These are phyloP conservation scores for Todus mexicanus DNA, from an alignment of 2,797 vertebrate species.

Conservation along the genomic window DNA sequence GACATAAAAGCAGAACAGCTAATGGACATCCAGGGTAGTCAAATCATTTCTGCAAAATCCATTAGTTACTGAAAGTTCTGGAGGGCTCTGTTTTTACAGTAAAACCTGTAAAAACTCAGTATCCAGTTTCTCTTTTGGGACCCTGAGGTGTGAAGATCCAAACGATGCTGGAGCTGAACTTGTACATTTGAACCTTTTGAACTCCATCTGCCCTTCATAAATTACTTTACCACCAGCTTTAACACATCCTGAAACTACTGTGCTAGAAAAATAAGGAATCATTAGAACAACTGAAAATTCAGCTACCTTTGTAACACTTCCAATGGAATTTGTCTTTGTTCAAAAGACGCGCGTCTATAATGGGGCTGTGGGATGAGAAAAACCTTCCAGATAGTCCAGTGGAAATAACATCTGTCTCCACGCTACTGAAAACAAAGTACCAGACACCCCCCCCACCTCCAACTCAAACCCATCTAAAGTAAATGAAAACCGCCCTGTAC, in stretches of 20 bases:
- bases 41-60: constrained; percentile 85
- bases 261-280: neutral
- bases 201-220: constrained; percentile 68
- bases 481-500: neutral
- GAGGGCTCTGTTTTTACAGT: constrained; percentile 76
- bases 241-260: constrained; percentile 47
- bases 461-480: neutral
- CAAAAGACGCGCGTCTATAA: neutral
- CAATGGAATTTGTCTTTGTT: constrained; percentile 51
- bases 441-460: neutral
- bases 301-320: constrained; percentile 55
- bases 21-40: constrained; percentile 77
- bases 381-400: constrained; percentile 10
- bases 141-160: constrained; percentile 76
- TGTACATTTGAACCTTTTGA: constrained; percentile 76
- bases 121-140: constrained; percentile 79
- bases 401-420: constrained; percentile 48
- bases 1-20: constrained; percentile 60
- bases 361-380: neutral
- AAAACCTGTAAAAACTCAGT: constrained; percentile 73
- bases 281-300: constrained; percentile 32
- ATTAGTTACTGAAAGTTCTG: constrained; percentile 78
- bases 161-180: constrained; percentile 75
- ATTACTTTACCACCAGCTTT: constrained; percentile 62
- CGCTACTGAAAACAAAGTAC: neutral